Evolutionary conservation across 2,888 invertebrate species (phyloP), one percentile per base, ranked within the genome.

Genomic region (Pheosia gnoma): DNA sequence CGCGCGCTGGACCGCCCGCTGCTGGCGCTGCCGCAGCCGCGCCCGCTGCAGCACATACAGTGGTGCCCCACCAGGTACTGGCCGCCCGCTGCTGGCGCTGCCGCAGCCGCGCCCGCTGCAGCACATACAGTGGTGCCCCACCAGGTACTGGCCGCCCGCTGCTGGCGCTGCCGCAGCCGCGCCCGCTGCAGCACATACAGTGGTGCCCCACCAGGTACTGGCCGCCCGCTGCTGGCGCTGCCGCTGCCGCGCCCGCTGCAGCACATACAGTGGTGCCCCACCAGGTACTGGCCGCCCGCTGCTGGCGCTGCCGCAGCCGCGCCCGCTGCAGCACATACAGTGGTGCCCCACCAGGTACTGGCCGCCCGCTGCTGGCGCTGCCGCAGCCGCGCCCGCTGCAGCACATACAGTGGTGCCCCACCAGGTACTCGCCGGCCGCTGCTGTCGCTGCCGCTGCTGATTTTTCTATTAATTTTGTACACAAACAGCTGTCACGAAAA

Each of bases 1-100:
- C 94, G 98, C 61, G 96, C 96, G 79, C 96, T 98, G 82, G 97
- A 98, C 74, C 96, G 97, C 79, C 98, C 98, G 0, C 94, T 97
- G 68, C 91, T 97, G 41, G 95, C 96, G 10, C 91, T 98, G 65
- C 95, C 95, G 58, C 96, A 84, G 60, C 75, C 83, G 59, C 96
- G 96, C 80, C 95, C 95, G 62, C 94, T 98, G 60, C 94, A 95
- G 11, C 96, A 96, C 89, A 94, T 98, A 59, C 94, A 95, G 65
- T 98, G 98, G 98, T 98, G 98, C 82, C 98, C 98, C 4, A 98
- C 98, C 38, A 77, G 74, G 74, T 73, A 25, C 25, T 25, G 97
- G 97, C 74, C 96, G 97, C 79, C 98, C 98, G 0, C 94, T 97
- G 68, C 91, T 97, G 41, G 95, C 96, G 10, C 91, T 98, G 65